Percentiles rank a stretch among this genome's conserved stretches.
Conservation (phyloP, 2,888 invertebrate genomes). For the Dolichomitus sp. region DNA sequence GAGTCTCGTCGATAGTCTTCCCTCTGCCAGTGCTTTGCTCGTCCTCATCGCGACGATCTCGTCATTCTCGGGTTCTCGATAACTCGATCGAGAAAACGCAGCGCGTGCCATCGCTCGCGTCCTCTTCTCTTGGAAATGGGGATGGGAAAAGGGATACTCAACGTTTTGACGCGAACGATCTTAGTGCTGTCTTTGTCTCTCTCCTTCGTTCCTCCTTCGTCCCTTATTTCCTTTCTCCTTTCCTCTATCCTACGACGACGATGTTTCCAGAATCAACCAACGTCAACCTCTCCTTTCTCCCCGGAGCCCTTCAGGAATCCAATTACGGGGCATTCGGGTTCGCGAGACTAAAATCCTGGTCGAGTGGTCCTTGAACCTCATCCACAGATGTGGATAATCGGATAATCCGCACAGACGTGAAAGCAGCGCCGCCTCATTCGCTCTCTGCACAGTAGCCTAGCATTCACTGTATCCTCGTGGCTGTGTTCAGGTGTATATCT, state of each 20-base stretch:
- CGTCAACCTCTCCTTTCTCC: neutral
- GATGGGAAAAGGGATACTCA: conserved; percentile 16
- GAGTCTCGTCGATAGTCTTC: neutral
- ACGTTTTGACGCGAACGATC: conserved; percentile 29
- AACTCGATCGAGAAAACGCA: conserved; percentile 36
- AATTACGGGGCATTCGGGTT: conserved; percentile 79
- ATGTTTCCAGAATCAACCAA: conserved; percentile 23
- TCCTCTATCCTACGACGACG: conserved; percentile 1
- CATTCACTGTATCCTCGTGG: conserved; percentile 3
- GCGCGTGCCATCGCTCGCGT: conserved; percentile 9
- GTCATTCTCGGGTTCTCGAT: conserved; percentile 29
- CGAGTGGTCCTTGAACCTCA: conserved; percentile 81
- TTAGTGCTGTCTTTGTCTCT: neutral
- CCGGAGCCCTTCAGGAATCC: conserved; percentile 73
- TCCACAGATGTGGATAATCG: conserved; percentile 81
- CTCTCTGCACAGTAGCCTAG: conserved; percentile 19
- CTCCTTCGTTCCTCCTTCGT: neutral
- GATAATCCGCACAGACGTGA: conserved; percentile 77
- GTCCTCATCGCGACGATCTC: neutral
- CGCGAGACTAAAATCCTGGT: conserved; percentile 77
- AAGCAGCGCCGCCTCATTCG: conserved; percentile 70
- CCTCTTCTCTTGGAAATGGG: conserved; percentile 1
- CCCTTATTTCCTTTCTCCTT: neutral
- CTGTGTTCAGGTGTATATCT: conserved; percentile 10
- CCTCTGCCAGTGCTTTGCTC: neutral